These are phyloP conservation scores for Lutjanus argentimaculatus DNA, from an alignment of 2,797 vertebrate genomes.

Conservation along the genomic window DNA sequence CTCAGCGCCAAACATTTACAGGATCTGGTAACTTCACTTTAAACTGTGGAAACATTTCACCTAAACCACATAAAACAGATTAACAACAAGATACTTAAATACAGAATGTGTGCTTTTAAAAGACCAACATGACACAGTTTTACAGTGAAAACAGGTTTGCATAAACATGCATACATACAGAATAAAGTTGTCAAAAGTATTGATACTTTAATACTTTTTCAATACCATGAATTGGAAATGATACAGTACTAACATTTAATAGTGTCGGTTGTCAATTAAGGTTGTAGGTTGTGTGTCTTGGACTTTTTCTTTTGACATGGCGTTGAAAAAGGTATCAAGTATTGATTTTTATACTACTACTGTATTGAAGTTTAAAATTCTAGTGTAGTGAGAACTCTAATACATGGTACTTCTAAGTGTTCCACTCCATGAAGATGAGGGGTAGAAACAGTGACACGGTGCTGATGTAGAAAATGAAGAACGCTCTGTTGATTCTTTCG, in stretches of 20 bases:
- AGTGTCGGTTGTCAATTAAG: too few species aligned
- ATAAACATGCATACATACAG: too few species aligned
- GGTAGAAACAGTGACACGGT: slow-evolving; percentile 67
- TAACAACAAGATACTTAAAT: not conserved
- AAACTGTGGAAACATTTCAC: not conserved
- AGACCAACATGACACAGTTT: not conserved
- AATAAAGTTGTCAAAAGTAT: too few species aligned
- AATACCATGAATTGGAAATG: too few species aligned
- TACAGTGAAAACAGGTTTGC: not conserved
- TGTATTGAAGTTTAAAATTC: too few species aligned
- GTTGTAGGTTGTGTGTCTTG: too few species aligned
- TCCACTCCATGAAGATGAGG: slow-evolving; percentile 72
- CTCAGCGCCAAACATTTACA: not conserved
- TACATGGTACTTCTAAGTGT: slow-evolving; percentile 27
- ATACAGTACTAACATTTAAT: too few species aligned
- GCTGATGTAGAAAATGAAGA: slow-evolving; percentile 71
- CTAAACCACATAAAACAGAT: not conserved
- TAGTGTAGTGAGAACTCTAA: too few species aligned
- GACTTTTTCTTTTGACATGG: too few species aligned
- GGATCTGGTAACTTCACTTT: not conserved
- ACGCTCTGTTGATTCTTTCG: slow-evolving; percentile 69
- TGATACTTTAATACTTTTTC: too few species aligned
- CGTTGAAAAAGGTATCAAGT: too few species aligned
- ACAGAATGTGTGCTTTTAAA: not conserved
- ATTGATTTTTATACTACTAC: too few species aligned